These are phyloP conservation scores for Caenorhabditis angaria DNA, from an alignment of 2,888 invertebrate genomes.

Conservation along the genomic window DNA sequence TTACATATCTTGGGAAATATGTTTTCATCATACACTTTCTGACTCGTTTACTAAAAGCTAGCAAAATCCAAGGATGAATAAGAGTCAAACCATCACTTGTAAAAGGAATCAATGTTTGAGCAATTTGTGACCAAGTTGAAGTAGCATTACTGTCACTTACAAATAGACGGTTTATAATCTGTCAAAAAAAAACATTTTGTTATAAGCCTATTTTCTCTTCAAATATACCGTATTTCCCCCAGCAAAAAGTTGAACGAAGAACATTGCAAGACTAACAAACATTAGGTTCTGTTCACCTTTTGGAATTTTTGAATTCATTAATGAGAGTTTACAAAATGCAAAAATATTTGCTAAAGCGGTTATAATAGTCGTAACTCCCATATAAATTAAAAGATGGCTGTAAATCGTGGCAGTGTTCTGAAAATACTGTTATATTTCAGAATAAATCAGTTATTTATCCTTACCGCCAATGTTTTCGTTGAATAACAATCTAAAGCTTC, in stretches of 20 bases:
- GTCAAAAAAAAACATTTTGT: too few relatives aligned
- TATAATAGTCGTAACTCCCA: background rate
- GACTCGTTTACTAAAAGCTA: conserved; percentile 33
- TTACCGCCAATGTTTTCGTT: conserved; percentile 12
- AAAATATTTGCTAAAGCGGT: conserved; percentile 3
- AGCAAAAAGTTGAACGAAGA: background rate
- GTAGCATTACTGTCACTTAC: conserved; percentile 24
- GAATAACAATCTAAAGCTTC: conserved; percentile 25
- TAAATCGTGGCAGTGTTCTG: conserved; percentile 2
- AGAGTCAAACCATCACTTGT: conserved; percentile 30
- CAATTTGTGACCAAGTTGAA: conserved; percentile 17
- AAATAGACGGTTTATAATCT: conserved; percentile 24
- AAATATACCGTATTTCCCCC: background rate
- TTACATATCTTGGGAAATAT: background rate
- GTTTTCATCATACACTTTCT: background rate
- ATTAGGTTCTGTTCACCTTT: background rate
- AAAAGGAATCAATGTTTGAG: conserved; percentile 21
- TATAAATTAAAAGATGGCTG: background rate
- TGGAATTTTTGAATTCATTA: background rate
- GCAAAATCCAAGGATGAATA: conserved; percentile 31
- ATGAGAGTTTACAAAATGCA: background rate
- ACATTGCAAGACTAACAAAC: background rate
- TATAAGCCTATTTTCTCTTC: too few relatives aligned
- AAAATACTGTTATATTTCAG: background rate
- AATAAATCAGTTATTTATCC: background rate